Conservation (phyloP, 2,888 invertebrate genomes). For the Glyphotaelius pellucidus region DNA sequence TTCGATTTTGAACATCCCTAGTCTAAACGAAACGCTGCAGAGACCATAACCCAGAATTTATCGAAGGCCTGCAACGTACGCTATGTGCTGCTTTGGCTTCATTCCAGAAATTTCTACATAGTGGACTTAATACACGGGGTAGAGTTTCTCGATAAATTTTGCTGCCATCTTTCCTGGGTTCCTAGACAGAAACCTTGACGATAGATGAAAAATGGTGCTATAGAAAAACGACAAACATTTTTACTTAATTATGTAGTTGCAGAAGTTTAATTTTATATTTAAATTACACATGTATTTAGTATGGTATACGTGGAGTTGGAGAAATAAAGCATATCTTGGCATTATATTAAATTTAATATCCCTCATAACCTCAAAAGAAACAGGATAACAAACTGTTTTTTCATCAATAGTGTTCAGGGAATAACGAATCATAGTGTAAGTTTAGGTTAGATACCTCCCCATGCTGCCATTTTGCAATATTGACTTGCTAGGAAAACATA, state of each 20-base stretch:
- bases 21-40: neutral
- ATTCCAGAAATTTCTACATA: slow-evolving; percentile 11
- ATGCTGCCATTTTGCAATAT: neutral
- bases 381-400: no score
- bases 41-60: slow-evolving; percentile 19
- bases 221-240: neutral
- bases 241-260: neutral
- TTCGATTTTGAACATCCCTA: neutral
- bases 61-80: slow-evolving; percentile 2
- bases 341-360: no score
- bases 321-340: no score
- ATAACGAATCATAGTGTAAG: no score
- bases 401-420: no score
- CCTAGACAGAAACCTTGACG: neutral
- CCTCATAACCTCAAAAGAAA: no score
- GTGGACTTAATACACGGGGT: neutral
- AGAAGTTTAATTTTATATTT: no score
- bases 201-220: neutral
- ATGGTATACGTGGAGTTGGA: no score
- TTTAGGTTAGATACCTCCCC: neutral
- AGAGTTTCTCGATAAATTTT: neutral
- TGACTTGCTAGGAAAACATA: neutral
- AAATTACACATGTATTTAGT: no score
- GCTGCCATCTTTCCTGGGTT: neutral
- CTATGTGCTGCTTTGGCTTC: neutral